Evolutionary conservation across 2,888 invertebrate species (phyloP).

Genomic region (Helicoverpa assulta): DNA sequence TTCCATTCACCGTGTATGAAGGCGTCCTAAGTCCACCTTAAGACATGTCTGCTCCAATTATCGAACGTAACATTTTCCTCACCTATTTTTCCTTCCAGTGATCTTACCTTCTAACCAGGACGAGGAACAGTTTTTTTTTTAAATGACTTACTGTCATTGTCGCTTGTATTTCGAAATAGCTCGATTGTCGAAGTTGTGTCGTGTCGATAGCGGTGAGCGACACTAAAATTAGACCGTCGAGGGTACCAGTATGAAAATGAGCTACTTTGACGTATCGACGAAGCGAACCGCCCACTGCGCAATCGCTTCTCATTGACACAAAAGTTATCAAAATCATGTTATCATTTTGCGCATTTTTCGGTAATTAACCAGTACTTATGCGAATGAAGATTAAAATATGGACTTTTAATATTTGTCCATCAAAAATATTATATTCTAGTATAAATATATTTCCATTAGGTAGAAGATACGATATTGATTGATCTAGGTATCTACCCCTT

Average conservation of each 20-base stretch:
- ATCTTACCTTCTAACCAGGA: conserved; percentile 22
- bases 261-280: conserved; percentile 29
- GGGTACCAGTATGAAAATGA: conserved; percentile 49
- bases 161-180: conserved; percentile 35
- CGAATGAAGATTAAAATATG: no score
- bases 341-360: neutral
- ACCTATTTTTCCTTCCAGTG: neutral
- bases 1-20: no score
- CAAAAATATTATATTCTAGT: neutral
- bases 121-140: conserved; percentile 2
- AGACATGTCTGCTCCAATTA: no score
- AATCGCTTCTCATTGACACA: neutral
- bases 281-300: conserved; percentile 15
- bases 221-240: conserved; percentile 52
- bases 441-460: neutral
- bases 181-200: conserved; percentile 18
- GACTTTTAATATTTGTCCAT: no score
- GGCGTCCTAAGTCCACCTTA: no score
- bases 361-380: neutral
- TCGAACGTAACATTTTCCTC: neutral
- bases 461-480: neutral
- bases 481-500: no score
- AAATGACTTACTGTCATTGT: neutral
- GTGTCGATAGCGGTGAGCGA: conserved; percentile 35
- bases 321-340: neutral